A percentile compares a stretch with the other conserved stretches of the same genome.
phyloP scores from a whole-genome alignment of 2,888 invertebrate species.

The Helleia helle region DNA sequence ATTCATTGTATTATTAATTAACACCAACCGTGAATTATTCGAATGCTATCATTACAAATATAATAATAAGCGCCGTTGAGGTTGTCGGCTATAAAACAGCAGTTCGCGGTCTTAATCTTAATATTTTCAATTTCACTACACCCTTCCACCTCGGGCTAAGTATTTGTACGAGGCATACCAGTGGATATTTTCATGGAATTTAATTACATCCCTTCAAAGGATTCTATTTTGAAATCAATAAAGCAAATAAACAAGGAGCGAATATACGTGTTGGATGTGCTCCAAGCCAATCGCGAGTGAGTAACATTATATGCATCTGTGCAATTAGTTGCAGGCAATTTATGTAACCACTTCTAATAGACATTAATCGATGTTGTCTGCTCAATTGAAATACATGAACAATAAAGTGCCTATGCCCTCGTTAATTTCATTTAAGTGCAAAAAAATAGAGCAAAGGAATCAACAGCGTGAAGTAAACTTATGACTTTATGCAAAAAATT shows the following conservation, averaged over 20 bases:
- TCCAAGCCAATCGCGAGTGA: conserved; percentile 20
- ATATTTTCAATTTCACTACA: conserved; percentile 60
- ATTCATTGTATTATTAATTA: background rate
- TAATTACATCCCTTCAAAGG: conserved; percentile 18
- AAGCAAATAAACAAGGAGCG: conserved; percentile 18
- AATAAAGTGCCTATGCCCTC: background rate
- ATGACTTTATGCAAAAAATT: no score
- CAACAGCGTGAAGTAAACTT: no score
- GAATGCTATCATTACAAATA: background rate
- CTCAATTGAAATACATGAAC: conserved; percentile 11
- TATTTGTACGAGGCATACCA: background rate
- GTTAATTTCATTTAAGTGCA: conserved; percentile 4
- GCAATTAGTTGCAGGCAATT: conserved; percentile 23
- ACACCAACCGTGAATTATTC: background rate
- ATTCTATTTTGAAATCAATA: conserved; percentile 20
- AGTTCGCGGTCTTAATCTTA: conserved; percentile 48
- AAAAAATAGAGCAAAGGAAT: no score
- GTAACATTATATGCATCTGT: conserved; percentile 22
- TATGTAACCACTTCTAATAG: conserved; percentile 20
- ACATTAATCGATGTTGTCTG: conserved; percentile 13
- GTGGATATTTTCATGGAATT: conserved; percentile 17
- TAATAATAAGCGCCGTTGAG: background rate
- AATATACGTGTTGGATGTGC: conserved; percentile 19
- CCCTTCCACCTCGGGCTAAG: background rate
- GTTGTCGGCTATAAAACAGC: conserved; percentile 38